These are phyloP conservation scores for Maccullochella peelii DNA, from an alignment of 2,113 vertebrate genomes.

Conservation along the genomic window DNA sequence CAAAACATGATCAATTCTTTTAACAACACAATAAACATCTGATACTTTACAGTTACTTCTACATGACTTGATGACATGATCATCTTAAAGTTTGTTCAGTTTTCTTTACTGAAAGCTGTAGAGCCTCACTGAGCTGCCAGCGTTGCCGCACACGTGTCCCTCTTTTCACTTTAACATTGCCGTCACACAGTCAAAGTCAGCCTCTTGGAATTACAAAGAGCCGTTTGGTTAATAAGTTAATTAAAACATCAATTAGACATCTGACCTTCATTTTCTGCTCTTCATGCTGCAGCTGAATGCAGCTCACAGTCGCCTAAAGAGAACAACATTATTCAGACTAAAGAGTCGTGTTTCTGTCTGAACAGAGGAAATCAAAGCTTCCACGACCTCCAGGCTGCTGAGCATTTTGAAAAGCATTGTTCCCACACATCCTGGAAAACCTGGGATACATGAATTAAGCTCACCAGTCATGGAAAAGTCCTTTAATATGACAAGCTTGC, in stretches of 20 bases:
- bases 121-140: neutral
- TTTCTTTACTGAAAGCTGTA: neutral
- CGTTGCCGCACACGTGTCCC: neutral
- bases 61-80: neutral
- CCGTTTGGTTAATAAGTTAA: slow-evolving; percentile 55
- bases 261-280: slow-evolving; percentile 63
- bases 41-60: neutral
- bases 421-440: slow-evolving; percentile 12
- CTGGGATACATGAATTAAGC: neutral
- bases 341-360: slow-evolving; percentile 21
- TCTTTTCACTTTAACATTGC: neutral
- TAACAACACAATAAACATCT: neutral
- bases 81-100: no score
- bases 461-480: neutral
- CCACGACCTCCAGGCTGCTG: neutral
- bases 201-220: slow-evolving; percentile 48
- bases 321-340: slow-evolving; percentile 30
- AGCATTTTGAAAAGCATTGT: neutral
- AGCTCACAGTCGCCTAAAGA: slow-evolving; percentile 3
- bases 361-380: slow-evolving; percentile 40
- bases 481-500: neutral
- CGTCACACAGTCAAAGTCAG: slow-evolving; percentile 25
- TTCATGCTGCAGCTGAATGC: slow-evolving; percentile 36
- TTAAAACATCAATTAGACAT: slow-evolving; percentile 70
- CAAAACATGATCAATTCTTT: neutral